A percentile compares a stretch with the other conserved stretches of the same genome.
phyloP scores from a whole-genome alignment of 64 coral and sea anemone species.

The Actinia equina region DNA sequence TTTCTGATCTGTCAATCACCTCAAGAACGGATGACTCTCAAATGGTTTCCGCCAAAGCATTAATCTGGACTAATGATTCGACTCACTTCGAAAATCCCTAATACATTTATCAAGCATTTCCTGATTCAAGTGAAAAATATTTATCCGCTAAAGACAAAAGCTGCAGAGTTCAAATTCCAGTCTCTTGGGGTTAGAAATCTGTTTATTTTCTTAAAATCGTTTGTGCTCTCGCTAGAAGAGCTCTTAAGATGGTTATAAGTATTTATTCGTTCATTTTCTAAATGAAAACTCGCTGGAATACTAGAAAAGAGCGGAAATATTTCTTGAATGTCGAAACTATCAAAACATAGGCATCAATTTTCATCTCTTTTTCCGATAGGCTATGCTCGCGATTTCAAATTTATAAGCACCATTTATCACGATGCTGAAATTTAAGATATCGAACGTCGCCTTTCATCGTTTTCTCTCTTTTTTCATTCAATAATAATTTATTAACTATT shows the following conservation, averaged over 20 bases:
- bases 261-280: neutral
- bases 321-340: too few species aligned
- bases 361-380: neutral
- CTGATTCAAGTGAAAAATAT: neutral
- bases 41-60: neutral
- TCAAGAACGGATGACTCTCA: neutral
- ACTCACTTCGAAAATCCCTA: neutral
- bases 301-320: neutral
- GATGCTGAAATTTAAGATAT: too few species aligned
- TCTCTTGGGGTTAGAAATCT: neutral
- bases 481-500: too few species aligned
- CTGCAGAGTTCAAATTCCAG: neutral
- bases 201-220: slow-evolving; percentile 8
- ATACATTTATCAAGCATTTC: neutral
- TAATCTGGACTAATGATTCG: neutral
- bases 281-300: neutral
- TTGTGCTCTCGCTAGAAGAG: neutral
- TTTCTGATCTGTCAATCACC: neutral
- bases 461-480: too few species aligned
- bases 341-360: too few species aligned
- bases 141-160: neutral
- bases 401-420: too few species aligned
- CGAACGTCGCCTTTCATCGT: neutral
- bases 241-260: neutral
- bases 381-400: neutral